phyloP scores from a whole-genome alignment of 1,140 invertebrate species.

The Delia radicum region DNA sequence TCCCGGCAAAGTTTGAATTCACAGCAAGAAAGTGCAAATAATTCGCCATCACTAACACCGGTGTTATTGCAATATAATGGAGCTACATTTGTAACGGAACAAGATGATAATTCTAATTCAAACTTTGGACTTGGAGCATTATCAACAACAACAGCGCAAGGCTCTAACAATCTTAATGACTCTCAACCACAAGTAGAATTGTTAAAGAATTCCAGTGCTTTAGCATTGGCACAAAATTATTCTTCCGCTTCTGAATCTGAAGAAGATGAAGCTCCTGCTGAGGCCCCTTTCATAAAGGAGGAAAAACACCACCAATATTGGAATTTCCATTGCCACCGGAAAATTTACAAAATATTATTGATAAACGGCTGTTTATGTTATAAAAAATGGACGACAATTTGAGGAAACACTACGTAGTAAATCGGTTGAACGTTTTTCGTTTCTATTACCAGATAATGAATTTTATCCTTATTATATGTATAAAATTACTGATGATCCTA shows the following conservation, averaged over 20 bases:
- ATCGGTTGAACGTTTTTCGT: constrained; percentile 81
- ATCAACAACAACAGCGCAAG: not conserved
- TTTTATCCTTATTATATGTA: constrained; percentile 76
- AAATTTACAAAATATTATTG: constrained; percentile 83
- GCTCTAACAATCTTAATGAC: constrained; percentile 28
- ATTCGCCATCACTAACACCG: constrained; percentile 34
- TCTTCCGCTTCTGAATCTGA: constrained; percentile 59
- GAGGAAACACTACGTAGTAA: constrained; percentile 85
- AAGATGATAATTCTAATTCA: constrained; percentile 19
- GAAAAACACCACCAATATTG: constrained; percentile 41
- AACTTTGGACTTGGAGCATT: not conserved
- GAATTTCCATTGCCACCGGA: constrained; percentile 69
- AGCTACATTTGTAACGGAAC: constrained; percentile 38
- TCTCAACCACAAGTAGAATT: constrained; percentile 40
- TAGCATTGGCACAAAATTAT: constrained; percentile 63
- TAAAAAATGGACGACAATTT: constrained; percentile 91
- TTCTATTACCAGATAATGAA: constrained; percentile 71
- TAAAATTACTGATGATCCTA: constrained; percentile 57
- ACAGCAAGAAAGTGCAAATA: constrained; percentile 23
- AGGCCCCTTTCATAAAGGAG: constrained; percentile 10
- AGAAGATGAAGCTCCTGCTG: constrained; percentile 45
- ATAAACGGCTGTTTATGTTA: constrained; percentile 94
- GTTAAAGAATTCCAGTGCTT: constrained; percentile 56
- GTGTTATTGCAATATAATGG: constrained; percentile 48
- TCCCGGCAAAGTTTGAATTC: constrained; percentile 30